phyloP scores from a whole-genome alignment of 2,888 invertebrate species.

The Noctuana brunneofusca region DNA sequence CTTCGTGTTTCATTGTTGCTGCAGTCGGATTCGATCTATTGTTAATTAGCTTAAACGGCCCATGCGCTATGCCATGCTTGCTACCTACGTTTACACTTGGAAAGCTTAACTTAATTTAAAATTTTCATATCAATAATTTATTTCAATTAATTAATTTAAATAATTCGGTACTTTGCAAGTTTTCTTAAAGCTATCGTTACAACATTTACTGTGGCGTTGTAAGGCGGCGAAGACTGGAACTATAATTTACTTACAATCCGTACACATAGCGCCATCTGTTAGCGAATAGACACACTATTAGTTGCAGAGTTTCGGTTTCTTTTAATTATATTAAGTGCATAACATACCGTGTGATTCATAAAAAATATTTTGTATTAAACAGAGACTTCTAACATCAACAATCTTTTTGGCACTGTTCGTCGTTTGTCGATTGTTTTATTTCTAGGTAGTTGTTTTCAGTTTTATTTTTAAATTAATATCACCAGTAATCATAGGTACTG shows the following conservation, averaged over 20 bases:
- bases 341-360: too few species aligned
- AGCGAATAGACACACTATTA: conserved; percentile 59
- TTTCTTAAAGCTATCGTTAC: background rate
- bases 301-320: background rate
- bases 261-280: conserved; percentile 70
- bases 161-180: background rate
- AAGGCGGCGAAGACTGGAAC: conserved; percentile 55
- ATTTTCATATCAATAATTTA: background rate
- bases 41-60: conserved; percentile 82
- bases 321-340: background rate
- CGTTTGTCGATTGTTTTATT: too few species aligned
- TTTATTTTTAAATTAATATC: too few species aligned
- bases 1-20: conserved; percentile 82
- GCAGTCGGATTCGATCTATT: conserved; percentile 79
- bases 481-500: too few species aligned
- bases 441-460: too few species aligned
- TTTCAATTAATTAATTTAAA: background rate
- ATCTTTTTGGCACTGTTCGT: too few species aligned
- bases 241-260: conserved; percentile 39
- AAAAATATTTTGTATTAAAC: too few species aligned
- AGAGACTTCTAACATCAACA: too few species aligned
- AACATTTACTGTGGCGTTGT: conserved; percentile 48
- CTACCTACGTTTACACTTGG: conserved; percentile 11
- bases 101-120: conserved; percentile 15
- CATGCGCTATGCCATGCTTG: conserved; percentile 64